Base-by-base conservation (phyloP, 2,797 vertebrate species). In the Ctenopoma kingsleyae region DNA sequence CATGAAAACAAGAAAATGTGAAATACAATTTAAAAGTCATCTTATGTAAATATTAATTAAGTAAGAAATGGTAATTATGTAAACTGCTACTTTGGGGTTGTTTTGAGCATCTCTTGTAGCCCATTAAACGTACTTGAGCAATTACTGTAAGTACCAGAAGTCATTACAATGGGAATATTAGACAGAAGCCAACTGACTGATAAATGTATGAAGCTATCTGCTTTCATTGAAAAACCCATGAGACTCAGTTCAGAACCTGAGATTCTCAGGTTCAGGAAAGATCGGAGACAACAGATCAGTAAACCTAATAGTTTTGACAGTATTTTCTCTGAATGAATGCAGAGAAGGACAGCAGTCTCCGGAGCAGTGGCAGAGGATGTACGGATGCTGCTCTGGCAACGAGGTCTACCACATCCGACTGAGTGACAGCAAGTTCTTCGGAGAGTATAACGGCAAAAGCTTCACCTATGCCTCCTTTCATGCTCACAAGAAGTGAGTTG, bases 401-500 rank as follows among this genome's bases (percentile, higher is more conserved):
- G 98, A 99, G 93, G 97, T 99, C 25, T 99, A 99, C 90, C 98
- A 99, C 88, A 99, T 99, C 85, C 94, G 95, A 64, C 86, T 99
- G 86, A 95, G 95, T 74, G 98, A 99, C 92, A 99, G 98, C 88
- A 96, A 97, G 70, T 99, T 99, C 91, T 99, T 99, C 81, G 97
- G 97, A 61, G 98, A 99, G 81, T 98, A 99, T 20, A 97, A 97
- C 55, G 96, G 96, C 55, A 99, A 99, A 87, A 99, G 98, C 89
- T 99, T 99, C 85, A 99, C 97, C 4, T 99, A 98, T 30, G 97
- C 98, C 55, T 98, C 97, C 80, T 99, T 99, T 74, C 98, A 99
- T 70, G 97, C 98, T 17, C 98, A 99, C 89, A 99, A 99, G 91
- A 99, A 98, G 98, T 99, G 92, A 92, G 96, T 93, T 55, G 55